Percentiles rank a stretch among this genome's conserved stretches.
These are phyloP conservation scores for Acanthopagrus latus DNA, from an alignment of 2,797 vertebrate species.

Conservation along the genomic window DNA sequence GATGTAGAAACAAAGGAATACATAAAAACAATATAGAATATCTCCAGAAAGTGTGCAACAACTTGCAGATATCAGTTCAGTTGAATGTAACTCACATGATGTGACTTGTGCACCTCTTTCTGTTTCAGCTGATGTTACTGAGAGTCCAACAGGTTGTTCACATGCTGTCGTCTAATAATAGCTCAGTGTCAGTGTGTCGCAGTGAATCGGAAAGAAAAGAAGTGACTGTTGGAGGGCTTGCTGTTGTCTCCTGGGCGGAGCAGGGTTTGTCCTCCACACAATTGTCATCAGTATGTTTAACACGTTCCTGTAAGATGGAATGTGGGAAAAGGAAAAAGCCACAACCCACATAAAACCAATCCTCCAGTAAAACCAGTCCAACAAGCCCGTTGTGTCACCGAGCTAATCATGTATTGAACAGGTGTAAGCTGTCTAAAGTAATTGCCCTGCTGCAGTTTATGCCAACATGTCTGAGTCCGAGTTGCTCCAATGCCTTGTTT, in stretches of 20 bases:
- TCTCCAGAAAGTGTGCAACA: too few species aligned
- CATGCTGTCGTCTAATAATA: not conserved
- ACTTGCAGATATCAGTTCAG: too few species aligned
- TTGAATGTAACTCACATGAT: too few species aligned
- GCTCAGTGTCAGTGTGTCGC: not conserved
- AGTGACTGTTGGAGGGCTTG: not conserved
- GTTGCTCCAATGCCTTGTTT: conserved; percentile 54
- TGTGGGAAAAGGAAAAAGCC: conserved; percentile 41
- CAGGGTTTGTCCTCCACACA: conserved; percentile 43
- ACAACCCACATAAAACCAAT: conserved; percentile 32
- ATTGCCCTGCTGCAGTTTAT: conserved; percentile 10
- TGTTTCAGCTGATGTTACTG: not conserved
- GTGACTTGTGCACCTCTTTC: not conserved
- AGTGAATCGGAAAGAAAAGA: not conserved
- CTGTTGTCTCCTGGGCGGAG: conserved; percentile 32
- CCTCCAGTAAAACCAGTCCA: conserved; percentile 61
- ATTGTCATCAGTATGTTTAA: conserved; percentile 43
- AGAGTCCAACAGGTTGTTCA: not conserved
- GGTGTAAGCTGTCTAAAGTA: not conserved
- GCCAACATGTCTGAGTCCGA: conserved; percentile 11
- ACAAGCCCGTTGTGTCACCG: conserved; percentile 26
- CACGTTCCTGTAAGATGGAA: conserved; percentile 60
- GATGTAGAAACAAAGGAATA: too few species aligned
- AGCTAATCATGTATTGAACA: conserved; percentile 2
- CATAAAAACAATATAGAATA: too few species aligned